These are phyloP conservation scores for Tachypleus tridentatus DNA, from an alignment of 1,140 invertebrate genomes.

Conservation along the genomic window DNA sequence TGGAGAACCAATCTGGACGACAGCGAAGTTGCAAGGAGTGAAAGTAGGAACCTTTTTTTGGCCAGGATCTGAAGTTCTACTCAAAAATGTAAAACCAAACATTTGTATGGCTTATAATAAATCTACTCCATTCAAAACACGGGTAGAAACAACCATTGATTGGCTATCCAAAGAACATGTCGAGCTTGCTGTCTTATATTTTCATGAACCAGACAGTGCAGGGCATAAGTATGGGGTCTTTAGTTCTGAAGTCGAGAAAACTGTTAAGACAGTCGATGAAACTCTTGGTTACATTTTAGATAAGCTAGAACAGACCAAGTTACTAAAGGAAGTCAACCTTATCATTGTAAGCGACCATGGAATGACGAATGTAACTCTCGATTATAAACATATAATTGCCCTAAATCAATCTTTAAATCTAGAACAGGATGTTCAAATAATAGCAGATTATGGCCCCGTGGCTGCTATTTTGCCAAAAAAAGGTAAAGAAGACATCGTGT, in stretches of 20 bases:
- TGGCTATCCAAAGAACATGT: conserved; percentile 49
- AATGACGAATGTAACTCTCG: conserved; percentile 22
- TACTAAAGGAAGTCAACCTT: conserved; percentile 30
- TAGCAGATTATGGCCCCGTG: conserved; percentile 22
- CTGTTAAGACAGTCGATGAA: conserved; percentile 17
- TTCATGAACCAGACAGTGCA: conserved; percentile 54
- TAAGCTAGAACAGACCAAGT: conserved; percentile 6
- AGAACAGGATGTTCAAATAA: conserved; percentile 12
- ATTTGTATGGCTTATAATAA: conserved; percentile 31
- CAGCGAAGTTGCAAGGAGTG: conserved; percentile 21
- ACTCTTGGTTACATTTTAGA: conserved; percentile 7
- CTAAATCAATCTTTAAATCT: conserved; percentile 19
- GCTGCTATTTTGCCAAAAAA: conserved; percentile 15
- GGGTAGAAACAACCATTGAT: conserved; percentile 46
- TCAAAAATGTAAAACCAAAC: conserved; percentile 27
- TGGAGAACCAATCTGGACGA: conserved; percentile 34
- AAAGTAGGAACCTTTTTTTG: conserved; percentile 24
- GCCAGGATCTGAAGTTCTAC: conserved; percentile 26
- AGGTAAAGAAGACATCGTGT: conserved; percentile 17
- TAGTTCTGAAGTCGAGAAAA: conserved; percentile 26
- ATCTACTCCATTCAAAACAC: conserved; percentile 37
- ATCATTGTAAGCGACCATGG: conserved; percentile 21
- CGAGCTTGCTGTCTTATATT: conserved; percentile 52
- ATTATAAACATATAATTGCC: conserved; percentile 18
- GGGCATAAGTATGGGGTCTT: conserved; percentile 36